phyloP scores from a whole-genome alignment of 2,888 invertebrate genomes.

The Noctua pronuba region DNA sequence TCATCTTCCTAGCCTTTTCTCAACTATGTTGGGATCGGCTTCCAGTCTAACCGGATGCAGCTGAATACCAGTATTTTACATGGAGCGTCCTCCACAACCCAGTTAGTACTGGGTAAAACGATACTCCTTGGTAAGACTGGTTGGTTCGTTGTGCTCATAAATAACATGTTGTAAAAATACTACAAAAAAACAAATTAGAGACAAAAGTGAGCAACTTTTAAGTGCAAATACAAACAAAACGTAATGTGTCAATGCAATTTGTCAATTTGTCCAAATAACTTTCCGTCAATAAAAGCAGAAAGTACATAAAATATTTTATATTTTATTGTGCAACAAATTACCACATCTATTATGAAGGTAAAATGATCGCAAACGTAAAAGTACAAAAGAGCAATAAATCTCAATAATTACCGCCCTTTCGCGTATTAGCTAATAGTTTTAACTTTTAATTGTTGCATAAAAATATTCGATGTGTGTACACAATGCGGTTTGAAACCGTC shows the following conservation, averaged over 20 bases:
- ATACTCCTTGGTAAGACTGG: too few species aligned
- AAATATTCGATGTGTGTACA: slow-evolving; percentile 24
- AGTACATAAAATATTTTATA: neutral
- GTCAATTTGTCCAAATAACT: neutral
- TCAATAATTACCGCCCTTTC: slow-evolving; percentile 50
- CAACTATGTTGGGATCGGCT: too few species aligned
- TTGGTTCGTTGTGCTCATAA: neutral
- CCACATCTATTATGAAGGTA: slow-evolving; percentile 21
- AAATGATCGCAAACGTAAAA: slow-evolving; percentile 21
- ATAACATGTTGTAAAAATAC: neutral
- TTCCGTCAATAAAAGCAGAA: neutral
- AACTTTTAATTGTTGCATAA: slow-evolving; percentile 44
- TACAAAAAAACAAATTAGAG: neutral
- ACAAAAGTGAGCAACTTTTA: neutral
- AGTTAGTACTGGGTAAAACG: too few species aligned
- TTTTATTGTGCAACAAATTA: slow-evolving; percentile 18
- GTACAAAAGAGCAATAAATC: slow-evolving; percentile 22
- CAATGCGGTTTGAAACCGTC: slow-evolving; percentile 8
- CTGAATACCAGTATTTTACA: too few species aligned
- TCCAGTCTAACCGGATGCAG: too few species aligned
- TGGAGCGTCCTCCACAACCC: too few species aligned
- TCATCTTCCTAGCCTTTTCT: too few species aligned
- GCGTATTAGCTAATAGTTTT: slow-evolving; percentile 30
- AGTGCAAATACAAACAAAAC: neutral
- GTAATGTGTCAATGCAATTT: neutral